Percentiles rank a stretch among this genome's conserved stretches.
Conservation (phyloP, 1,140 invertebrate species). For the Bombus waltoni region DNA sequence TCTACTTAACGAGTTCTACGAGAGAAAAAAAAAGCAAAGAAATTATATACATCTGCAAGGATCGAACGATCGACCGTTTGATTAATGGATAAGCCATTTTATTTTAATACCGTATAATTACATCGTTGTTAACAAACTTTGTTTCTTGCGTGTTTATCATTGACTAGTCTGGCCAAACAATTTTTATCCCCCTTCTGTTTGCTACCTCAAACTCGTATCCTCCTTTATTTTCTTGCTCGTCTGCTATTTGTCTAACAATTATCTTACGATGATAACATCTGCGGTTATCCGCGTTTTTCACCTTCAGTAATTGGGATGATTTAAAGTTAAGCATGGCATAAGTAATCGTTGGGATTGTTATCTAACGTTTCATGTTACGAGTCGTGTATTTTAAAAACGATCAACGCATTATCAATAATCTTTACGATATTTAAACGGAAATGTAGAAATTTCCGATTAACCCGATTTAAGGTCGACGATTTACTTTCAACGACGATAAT, state of each 20-base stretch:
- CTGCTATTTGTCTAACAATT: not conserved
- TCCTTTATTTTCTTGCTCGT: not conserved
- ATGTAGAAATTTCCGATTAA: too few species aligned
- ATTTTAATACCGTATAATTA: not conserved
- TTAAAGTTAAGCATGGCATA: not conserved
- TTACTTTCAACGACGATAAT: not conserved
- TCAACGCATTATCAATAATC: too few species aligned
- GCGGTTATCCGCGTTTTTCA: not conserved
- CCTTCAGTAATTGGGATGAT: not conserved
- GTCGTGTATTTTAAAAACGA: not conserved
- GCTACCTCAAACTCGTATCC: too few species aligned
- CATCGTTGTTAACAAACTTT: not conserved
- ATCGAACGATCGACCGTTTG: not conserved
- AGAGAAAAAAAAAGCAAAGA: not conserved
- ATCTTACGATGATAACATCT: not conserved
- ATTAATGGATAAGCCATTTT: not conserved
- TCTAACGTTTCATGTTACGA: not conserved
- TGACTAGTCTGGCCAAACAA: not conserved
- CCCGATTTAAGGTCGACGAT: too few species aligned
- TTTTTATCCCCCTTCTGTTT: not conserved
- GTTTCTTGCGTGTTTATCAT: not conserved
- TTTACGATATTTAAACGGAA: too few species aligned
- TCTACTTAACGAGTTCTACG: not conserved
- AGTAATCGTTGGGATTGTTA: not conserved
- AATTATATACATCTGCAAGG: not conserved